Evolutionary conservation across 30 jellyfish, hydroid and myxozoan species (phyloP).

Genomic region (Mastigias papua): DNA sequence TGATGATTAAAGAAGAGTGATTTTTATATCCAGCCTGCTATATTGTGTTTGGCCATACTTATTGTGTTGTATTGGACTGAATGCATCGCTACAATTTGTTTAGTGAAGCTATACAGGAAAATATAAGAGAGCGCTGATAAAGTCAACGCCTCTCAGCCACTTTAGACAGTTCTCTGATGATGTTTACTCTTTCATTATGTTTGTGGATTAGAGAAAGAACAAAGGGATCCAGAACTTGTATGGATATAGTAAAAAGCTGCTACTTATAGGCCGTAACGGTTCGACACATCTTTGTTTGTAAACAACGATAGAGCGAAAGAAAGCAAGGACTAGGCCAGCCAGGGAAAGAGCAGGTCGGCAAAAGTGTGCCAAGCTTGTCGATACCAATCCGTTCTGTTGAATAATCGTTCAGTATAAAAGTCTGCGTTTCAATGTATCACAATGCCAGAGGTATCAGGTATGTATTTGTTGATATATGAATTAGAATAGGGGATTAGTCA

Average conservation of each 20-base stretch:
- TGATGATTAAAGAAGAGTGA: conserved; percentile 10
- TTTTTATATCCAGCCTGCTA: neutral
- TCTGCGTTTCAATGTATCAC: conserved; percentile 29
- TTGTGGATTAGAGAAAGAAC: conserved; percentile 32
- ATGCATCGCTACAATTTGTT: neutral
- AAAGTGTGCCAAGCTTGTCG: neutral
- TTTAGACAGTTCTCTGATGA: conserved; percentile 10
- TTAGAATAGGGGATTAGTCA: neutral
- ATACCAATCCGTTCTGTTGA: neutral
- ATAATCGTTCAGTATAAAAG: neutral
- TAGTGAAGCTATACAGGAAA: neutral
- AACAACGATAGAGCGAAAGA: conserved; percentile 12
- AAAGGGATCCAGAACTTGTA: conserved; percentile 35
- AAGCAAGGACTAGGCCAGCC: conserved; percentile 4
- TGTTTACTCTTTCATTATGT: conserved; percentile 39
- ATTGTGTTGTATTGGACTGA: neutral
- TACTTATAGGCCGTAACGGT: conserved; percentile 1
- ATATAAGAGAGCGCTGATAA: conserved; percentile 3
- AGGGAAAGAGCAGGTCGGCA: conserved; percentile 5
- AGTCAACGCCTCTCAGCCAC: conserved; percentile 51
- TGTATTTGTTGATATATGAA: neutral
- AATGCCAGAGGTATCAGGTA: conserved; percentile 52
- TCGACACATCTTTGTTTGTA: conserved; percentile 14
- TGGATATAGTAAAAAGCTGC: conserved; percentile 22
- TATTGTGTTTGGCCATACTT: neutral